phyloP scores from a whole-genome alignment of 2,888 invertebrate species.

The Harpalus rubripes region DNA sequence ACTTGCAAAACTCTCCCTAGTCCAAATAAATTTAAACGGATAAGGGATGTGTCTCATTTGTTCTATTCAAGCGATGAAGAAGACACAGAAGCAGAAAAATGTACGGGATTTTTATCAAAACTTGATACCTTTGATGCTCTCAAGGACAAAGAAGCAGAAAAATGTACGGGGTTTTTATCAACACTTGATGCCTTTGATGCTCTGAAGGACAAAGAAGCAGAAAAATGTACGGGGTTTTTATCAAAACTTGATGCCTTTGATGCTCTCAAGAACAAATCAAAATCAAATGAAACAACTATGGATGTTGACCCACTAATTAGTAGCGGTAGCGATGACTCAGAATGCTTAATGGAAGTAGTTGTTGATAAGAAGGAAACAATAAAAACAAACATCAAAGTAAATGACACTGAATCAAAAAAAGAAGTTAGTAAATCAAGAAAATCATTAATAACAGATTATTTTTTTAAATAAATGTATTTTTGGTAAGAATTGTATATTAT shows the following conservation, averaged over 20 bases:
- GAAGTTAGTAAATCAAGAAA: conserved; percentile 28
- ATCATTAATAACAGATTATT: conserved; percentile 57
- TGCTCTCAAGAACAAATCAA: conserved; percentile 4
- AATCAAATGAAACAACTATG: conserved; percentile 22
- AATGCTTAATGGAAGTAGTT: conserved; percentile 51
- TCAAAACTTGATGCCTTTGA: conserved; percentile 38
- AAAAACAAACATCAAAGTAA: neutral
- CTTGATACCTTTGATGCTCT: conserved; percentile 33
- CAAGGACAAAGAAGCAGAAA: neutral
- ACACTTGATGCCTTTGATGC: conserved; percentile 34
- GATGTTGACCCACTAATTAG: conserved; percentile 35
- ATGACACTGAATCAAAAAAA: conserved; percentile 20
- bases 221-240: conserved; percentile 41
- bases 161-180: conserved; percentile 41
- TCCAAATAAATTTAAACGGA: conserved; percentile 32
- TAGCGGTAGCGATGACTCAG: conserved; percentile 6
- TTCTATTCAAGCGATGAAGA: conserved; percentile 61
- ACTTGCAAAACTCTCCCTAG: neutral
- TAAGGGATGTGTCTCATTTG: conserved; percentile 12
- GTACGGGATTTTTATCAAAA: conserved; percentile 36
- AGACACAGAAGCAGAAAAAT: conserved; percentile 27
- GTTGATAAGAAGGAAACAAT: conserved; percentile 24
- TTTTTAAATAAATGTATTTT: conserved; percentile 46
- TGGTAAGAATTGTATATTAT: too few species aligned
- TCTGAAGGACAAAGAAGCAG: conserved; percentile 37